Percentiles rank a stretch among this genome's conserved stretches.
These are phyloP conservation scores for Hyles vespertilio DNA, from an alignment of 1,140 invertebrate genomes.

Conservation along the genomic window DNA sequence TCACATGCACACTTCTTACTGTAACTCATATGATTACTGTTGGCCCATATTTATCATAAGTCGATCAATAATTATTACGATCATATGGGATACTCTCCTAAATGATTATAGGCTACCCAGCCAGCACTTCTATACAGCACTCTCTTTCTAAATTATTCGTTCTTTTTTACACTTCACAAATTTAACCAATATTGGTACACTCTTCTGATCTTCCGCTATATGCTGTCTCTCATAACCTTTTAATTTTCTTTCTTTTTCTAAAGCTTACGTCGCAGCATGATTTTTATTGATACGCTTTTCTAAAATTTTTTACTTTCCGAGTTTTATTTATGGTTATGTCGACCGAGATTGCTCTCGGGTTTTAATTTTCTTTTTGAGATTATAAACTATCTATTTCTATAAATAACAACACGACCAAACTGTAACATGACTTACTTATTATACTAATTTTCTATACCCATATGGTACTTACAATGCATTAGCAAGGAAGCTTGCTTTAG, in stretches of 20 bases:
- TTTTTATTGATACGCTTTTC: conserved; percentile 19
- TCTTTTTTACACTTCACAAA: neutral
- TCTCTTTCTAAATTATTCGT: conserved; percentile 27
- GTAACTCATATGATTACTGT: conserved; percentile 46
- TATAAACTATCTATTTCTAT: conserved; percentile 9
- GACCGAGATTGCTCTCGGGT: neutral
- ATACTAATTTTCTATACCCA: conserved; percentile 27
- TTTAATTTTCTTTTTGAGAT: conserved; percentile 5
- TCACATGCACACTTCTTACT: conserved; percentile 23
- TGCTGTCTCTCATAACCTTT: conserved; percentile 3
- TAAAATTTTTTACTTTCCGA: conserved; percentile 11
- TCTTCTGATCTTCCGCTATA: conserved; percentile 11
- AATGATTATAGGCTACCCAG: conserved; percentile 22
- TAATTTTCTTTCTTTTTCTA: conserved; percentile 13
- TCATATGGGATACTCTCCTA: conserved; percentile 54
- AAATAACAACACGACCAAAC: conserved; percentile 64
- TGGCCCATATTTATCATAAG: too few species aligned
- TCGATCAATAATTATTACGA: conserved; percentile 19
- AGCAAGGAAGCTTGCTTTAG: neutral
- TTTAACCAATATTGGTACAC: conserved; percentile 19
- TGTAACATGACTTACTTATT: conserved; percentile 45
- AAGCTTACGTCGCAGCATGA: conserved; percentile 19
- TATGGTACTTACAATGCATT: conserved; percentile 3
- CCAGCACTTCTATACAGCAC: conserved; percentile 40
- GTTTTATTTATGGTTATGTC: neutral